These are phyloP conservation scores for Dasypolia templi DNA, from an alignment of 2,888 invertebrate genomes.

Conservation along the genomic window DNA sequence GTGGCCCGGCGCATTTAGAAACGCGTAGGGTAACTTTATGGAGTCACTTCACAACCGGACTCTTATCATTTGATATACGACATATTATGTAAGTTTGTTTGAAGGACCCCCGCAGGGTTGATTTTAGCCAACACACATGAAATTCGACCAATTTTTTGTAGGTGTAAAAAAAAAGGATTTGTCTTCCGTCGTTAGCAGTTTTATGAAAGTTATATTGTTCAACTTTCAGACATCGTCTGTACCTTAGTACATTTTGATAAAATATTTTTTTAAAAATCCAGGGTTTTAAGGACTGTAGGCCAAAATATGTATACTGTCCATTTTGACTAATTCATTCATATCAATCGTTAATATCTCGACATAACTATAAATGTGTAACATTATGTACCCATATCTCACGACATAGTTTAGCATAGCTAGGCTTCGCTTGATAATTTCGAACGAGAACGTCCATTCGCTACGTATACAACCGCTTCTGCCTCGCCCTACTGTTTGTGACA, in stretches of 20 bases:
- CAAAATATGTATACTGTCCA: conserved; percentile 47
- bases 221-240: conserved; percentile 19
- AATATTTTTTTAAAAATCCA: conserved; percentile 10
- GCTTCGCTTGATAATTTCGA: conserved; percentile 51
- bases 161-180: conserved; percentile 60
- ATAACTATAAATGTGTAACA: conserved; percentile 35
- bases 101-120: conserved; percentile 16
- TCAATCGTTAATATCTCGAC: conserved; percentile 41
- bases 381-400: conserved; percentile 4
- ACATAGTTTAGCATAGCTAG: conserved; percentile 43
- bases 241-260: conserved; percentile 37
- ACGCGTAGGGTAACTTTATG: not conserved
- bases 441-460: conserved; percentile 72
- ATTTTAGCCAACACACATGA: conserved; percentile 36
- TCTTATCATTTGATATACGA: conserved; percentile 1
- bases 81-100: conserved; percentile 3
- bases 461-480: conserved; percentile 72
- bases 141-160: conserved; percentile 76
- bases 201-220: conserved; percentile 34
- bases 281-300: not conserved
- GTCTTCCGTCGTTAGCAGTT: conserved; percentile 72
- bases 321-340: conserved; percentile 56
- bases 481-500: conserved; percentile 56
- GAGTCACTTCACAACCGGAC: not conserved
- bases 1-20: not conserved